Conservation (phyloP, 2,797 vertebrate species). For the Hydrocynus forskahlii region DNA sequence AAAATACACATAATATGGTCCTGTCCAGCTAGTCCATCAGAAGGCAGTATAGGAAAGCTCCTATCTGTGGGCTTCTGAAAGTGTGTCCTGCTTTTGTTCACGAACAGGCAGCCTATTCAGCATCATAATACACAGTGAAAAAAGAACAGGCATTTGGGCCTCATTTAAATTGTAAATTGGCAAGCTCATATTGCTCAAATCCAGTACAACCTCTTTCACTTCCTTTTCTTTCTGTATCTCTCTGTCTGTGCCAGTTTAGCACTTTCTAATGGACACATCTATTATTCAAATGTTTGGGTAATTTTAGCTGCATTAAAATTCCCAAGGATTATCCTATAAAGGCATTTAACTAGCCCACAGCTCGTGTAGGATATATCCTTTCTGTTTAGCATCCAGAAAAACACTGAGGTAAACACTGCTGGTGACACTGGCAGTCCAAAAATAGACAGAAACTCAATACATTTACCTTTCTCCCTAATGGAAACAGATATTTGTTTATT, state of each 20-base stretch:
- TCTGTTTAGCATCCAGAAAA: neutral
- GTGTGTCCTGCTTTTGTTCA: conserved; percentile 55
- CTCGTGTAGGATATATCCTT: neutral
- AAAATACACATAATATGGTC: neutral
- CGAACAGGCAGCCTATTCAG: conserved; percentile 57
- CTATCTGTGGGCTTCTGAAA: conserved; percentile 49
- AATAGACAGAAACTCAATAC: neutral
- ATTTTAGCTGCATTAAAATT: conserved; percentile 43
- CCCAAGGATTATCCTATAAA: conserved; percentile 16
- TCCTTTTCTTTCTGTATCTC: conserved; percentile 27
- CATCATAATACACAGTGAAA: conserved; percentile 17
- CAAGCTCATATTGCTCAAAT: conserved; percentile 55
- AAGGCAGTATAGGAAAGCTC: conserved; percentile 7
- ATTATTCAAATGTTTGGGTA: conserved; percentile 53
- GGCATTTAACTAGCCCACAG: neutral
- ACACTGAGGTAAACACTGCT: neutral
- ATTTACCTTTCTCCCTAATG: neutral
- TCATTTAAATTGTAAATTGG: conserved; percentile 61
- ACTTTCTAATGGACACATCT: conserved; percentile 46
- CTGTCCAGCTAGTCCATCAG: neutral
- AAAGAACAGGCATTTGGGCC: conserved; percentile 43
- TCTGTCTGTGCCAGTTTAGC: conserved; percentile 25
- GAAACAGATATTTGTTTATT: neutral
- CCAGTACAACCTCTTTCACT: conserved; percentile 23
- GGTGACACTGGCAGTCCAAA: neutral